Conservation (phyloP, 2,113 vertebrate genomes). For the Crotalus helleri region DNA sequence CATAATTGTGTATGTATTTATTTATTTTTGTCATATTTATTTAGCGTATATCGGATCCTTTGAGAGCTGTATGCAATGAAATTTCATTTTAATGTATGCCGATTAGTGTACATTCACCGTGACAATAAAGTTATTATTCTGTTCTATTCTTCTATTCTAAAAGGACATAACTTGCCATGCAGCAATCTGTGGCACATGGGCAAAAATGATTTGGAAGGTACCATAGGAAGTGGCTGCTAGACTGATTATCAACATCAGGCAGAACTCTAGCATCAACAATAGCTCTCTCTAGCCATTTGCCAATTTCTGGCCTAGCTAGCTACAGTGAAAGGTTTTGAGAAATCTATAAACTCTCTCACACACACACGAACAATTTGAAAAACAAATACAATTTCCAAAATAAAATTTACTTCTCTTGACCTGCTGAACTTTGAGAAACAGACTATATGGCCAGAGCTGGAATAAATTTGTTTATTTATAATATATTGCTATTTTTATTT, state of each 20-base stretch:
- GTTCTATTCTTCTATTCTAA: neutral
- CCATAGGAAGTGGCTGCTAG: slow-evolving; percentile 63
- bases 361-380: neutral
- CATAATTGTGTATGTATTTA: too few relatives aligned
- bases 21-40: too few relatives aligned
- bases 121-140: too few relatives aligned
- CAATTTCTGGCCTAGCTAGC: slow-evolving; percentile 53
- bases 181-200: slow-evolving; percentile 32
- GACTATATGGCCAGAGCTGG: neutral
- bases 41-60: too few relatives aligned
- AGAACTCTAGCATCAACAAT: slow-evolving; percentile 60
- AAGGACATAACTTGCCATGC: slow-evolving; percentile 37
- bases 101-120: too few relatives aligned
- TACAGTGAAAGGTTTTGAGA: slow-evolving; percentile 47
- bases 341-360: slow-evolving; percentile 51
- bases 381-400: neutral
- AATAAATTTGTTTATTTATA: neutral
- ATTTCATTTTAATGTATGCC: too few relatives aligned
- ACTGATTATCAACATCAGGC: slow-evolving; percentile 73
- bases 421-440: neutral
- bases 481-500: neutral
- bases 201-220: slow-evolving; percentile 62
- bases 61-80: too few relatives aligned
- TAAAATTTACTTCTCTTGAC: slow-evolving; percentile 41
- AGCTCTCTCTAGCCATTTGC: slow-evolving; percentile 41